Base-by-base conservation (phyloP, 2,888 invertebrate genomes). In the Helicoverpa assulta region DNA sequence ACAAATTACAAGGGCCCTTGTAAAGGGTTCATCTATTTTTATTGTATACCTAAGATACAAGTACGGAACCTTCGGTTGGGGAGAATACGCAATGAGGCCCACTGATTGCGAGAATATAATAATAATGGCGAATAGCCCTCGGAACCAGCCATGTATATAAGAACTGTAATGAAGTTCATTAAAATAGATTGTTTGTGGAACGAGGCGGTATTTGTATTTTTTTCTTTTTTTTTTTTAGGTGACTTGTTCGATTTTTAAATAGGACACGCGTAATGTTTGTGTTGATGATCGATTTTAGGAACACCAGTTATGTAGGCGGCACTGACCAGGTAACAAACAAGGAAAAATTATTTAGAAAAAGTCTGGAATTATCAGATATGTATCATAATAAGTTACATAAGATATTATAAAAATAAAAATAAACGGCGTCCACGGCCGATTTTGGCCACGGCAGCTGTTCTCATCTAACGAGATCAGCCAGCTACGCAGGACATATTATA, bases 21-120 rank as follows among this genome's bases (percentile, higher is more conserved):
- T 82, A 87, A 88, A 88, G 87, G 86, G 87, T 89, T 87, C 86
- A 88, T 89, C 85, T 89, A 88, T 87, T 90, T 90, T 89, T 90
- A 88, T 88, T 85, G 86, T 82, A 70, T 74, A 76, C 70, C 78
- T 79, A 74, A 81, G 83, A 83, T 83, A 81, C 80, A 81, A 71
- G 71, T 75, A 55, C 71, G 76, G 54, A 73, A 73, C 76, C 80
- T 80, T 76, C 72, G 81, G 71, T 74, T 70, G 82, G 78, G 61
- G 63, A 63, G 85, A 87, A 86, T 88, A 81, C 80, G 68, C 68
- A 83, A 84, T 81, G 77, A 80, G 71, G 64, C 68, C 66, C 78
- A 79, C 83, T 82, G 79, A 83, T 83, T 79, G 74, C 71, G 64
- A 70, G 68, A 77, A 71, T 69, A 78, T 78, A 82, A 80, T 75